Evolutionary conservation across 2,888 invertebrate genomes (phyloP), one percentile per base, ranked within the genome.

Genomic region (Lithophane semibrunnea): DNA sequence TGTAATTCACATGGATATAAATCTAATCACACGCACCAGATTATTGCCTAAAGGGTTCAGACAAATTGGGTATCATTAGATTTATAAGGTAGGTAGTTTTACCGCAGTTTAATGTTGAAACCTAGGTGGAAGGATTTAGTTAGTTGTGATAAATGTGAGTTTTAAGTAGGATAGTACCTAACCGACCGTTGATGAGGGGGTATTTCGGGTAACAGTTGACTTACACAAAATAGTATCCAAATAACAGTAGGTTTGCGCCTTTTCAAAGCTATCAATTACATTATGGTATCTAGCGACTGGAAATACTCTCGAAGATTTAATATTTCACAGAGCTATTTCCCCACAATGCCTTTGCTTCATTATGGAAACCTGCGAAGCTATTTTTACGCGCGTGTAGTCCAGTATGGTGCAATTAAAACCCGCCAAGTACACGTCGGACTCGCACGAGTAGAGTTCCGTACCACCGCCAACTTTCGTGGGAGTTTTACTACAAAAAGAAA

Each of bases 31-130:
- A n/a, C 71, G 65, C 21, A n/a, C 71, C 67, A 83, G 66, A 83
- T 75, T 76, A 72, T 65, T 68, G 61, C 56, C 44, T 54, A 77
- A 84, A 73, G 85, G 73, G 79, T 74, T 66, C 44, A 73, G 68
- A 83, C 70, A 84, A 86, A 86, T 83, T 83, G 83, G 78, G 77
- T 81, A 77, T 74, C 75, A 77, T 83, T 85, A 71, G 69, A 86
- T 86, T 85, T 87, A 87, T 77, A 52, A 74, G 78, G 73, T 71
- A 52, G 47, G 56, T 13, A 74, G 75, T 82, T 70, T 84, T 69
- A 72, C 60, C 67, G 13, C 13, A 64, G 70, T 86, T 82, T 77
- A 68, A 44, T 77, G 58, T 60, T 63, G 21, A 70, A 66, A 58
- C 24, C 42, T 66, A 60, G 56, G 58, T 49, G 21, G 44, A 21